Evolutionary conservation across 1,140 invertebrate genomes (phyloP).

Genomic region (Chironomus striatipennis): DNA sequence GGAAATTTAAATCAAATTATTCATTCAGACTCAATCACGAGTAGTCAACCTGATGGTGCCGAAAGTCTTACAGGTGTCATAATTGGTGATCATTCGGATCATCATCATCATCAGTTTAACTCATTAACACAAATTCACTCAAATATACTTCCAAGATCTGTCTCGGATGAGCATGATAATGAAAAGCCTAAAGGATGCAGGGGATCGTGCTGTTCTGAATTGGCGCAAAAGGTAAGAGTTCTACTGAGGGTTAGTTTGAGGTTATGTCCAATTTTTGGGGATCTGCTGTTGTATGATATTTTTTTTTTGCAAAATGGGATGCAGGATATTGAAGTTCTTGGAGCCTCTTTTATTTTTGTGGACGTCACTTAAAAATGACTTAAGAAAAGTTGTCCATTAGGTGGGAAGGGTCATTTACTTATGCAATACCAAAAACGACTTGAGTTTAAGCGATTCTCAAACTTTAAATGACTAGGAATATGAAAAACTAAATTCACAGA

Average conservation of each 20-base stretch:
- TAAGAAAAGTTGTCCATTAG: too few relatives aligned
- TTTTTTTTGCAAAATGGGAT: slow-evolving; percentile 21
- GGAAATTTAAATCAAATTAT: slow-evolving; percentile 41
- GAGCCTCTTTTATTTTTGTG: too few relatives aligned
- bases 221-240: slow-evolving; percentile 53
- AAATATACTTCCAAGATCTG: slow-evolving; percentile 33
- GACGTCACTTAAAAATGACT: too few relatives aligned
- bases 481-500: too few relatives aligned
- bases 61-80: slow-evolving; percentile 18
- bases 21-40: slow-evolving; percentile 48
- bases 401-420: too few relatives aligned
- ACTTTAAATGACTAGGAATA: too few relatives aligned
- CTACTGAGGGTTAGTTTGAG: too few relatives aligned
- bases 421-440: too few relatives aligned
- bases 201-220: slow-evolving; percentile 58
- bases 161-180: slow-evolving; percentile 31
- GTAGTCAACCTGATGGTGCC: slow-evolving; percentile 45
- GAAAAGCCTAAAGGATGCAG: slow-evolving; percentile 45
- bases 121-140: slow-evolving; percentile 31
- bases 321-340: too few relatives aligned
- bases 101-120: slow-evolving; percentile 18
- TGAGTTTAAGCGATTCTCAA: too few relatives aligned
- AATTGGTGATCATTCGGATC: background rate
- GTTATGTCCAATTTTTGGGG: too few relatives aligned
- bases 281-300: too few relatives aligned